These are phyloP conservation scores for Biston stratarius DNA, from an alignment of 2,888 invertebrate species.

Conservation along the genomic window DNA sequence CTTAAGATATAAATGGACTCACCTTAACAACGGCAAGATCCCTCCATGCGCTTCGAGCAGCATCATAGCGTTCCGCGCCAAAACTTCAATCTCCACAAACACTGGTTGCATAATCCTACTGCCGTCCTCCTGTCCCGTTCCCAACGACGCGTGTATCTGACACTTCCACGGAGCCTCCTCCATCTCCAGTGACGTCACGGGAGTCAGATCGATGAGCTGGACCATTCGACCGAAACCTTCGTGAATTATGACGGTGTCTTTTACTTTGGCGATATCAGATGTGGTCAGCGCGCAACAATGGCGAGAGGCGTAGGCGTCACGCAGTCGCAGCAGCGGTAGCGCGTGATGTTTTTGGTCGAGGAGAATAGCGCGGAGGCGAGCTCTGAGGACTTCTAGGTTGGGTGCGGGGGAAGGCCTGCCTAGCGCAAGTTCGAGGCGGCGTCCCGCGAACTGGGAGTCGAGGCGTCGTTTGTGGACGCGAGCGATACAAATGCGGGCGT, in stretches of 20 bases:
- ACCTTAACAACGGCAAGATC: conserved; percentile 92
- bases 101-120: conserved; percentile 88
- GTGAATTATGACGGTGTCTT: conserved; percentile 88
- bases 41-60: conserved; percentile 92
- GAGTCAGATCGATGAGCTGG: conserved; percentile 72
- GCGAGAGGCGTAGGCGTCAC: conserved; percentile 93
- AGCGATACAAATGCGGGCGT: conserved; percentile 91
- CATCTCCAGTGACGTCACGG: conserved; percentile 67
- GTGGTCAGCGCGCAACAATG: conserved; percentile 91
- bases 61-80: conserved; percentile 88
- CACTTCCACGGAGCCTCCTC: conserved; percentile 84
- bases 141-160: conserved; percentile 77
- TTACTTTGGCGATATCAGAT: conserved; percentile 90
- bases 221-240: conserved; percentile 79
- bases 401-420: conserved; percentile 87
- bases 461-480: conserved; percentile 93
- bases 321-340: conserved; percentile 92
- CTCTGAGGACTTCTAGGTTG: conserved; percentile 87
- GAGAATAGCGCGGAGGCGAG: conserved; percentile 90
- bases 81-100: conserved; percentile 88
- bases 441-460: conserved; percentile 87
- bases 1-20: conserved; percentile 42
- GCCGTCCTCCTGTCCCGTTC: conserved; percentile 73
- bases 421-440: conserved; percentile 92
- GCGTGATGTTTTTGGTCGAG: conserved; percentile 91